phyloP scores from a whole-genome alignment of 92 coral and sea anemone genomes.

The Chrysogorgia sp. region DNA sequence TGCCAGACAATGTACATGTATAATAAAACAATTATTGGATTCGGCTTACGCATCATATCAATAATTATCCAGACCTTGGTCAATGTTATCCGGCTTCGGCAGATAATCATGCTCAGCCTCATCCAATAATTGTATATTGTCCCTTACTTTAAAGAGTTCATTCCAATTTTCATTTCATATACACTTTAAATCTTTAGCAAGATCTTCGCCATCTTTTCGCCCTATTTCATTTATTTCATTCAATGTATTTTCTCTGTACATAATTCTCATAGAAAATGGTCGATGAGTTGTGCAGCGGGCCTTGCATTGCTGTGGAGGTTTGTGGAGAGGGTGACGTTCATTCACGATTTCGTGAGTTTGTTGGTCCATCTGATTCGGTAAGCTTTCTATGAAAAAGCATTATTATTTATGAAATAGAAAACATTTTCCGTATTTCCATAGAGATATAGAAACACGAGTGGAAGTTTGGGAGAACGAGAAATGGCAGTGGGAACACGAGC shows the following conservation, averaged over 20 bases:
- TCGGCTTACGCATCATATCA: no score
- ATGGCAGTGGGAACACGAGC: no score
- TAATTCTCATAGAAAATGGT: slow-evolving; percentile 78
- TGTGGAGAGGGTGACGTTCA: slow-evolving; percentile 69
- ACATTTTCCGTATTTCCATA: not conserved
- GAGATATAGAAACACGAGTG: no score
- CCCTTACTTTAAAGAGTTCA: no score
- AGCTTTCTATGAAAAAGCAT: slow-evolving; percentile 22
- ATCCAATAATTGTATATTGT: no score
- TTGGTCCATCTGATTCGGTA: slow-evolving; percentile 96
- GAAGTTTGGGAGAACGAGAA: no score
- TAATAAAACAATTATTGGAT: no score
- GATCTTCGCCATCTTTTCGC: not conserved
- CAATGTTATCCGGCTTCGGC: no score
- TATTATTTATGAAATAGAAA: not conserved
- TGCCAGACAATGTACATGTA: no score
- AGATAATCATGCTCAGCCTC: no score
- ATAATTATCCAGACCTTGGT: no score
- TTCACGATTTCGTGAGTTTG: slow-evolving; percentile 79
- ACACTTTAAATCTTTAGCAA: not conserved
- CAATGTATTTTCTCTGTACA: not conserved
- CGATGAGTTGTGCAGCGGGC: slow-evolving; percentile 88
- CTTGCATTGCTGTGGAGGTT: slow-evolving; percentile 81
- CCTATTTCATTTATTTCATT: not conserved
- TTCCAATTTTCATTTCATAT: no score